Conservation (phyloP, 2,113 vertebrate genomes). For the Xenus cinereus region DNA sequence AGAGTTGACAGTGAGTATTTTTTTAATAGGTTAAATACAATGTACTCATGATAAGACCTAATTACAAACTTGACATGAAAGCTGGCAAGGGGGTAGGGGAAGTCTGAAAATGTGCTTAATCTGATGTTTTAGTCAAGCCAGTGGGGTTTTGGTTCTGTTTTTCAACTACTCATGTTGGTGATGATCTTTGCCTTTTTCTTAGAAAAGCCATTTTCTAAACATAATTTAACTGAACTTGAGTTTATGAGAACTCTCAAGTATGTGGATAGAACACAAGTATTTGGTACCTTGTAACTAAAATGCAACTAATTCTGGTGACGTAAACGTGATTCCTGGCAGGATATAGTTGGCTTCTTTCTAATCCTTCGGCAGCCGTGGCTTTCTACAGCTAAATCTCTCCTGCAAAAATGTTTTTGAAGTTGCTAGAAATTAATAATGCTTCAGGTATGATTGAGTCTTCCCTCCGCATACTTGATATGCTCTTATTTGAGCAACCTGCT, state of each 20-base stretch:
- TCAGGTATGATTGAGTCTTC: not conserved
- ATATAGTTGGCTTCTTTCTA: not conserved
- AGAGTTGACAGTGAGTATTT: not conserved
- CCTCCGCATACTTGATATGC: too few relatives aligned
- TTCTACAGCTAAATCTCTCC: not conserved
- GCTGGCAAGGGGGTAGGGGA: too few relatives aligned
- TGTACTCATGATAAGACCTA: not conserved
- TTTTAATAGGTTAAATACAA: not conserved
- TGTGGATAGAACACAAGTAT: not conserved
- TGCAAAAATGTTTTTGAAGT: not conserved
- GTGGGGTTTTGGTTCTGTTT: not conserved
- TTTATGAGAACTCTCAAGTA: not conserved
- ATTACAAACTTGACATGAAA: not conserved
- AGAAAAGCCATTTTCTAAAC: not conserved
- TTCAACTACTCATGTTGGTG: accelerated
- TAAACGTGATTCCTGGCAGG: not conserved
- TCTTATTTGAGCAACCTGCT: too few relatives aligned
- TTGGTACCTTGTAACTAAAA: not conserved
- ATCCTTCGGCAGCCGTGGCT: not conserved
- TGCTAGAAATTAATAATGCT: not conserved
- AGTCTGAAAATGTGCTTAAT: not conserved
- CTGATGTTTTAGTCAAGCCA: not conserved
- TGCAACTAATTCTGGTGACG: accelerated
- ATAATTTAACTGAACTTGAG: not conserved
- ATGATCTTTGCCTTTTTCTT: not conserved